phyloP scores from a whole-genome alignment of 2,888 invertebrate species.

The Creontiades dilutus region DNA sequence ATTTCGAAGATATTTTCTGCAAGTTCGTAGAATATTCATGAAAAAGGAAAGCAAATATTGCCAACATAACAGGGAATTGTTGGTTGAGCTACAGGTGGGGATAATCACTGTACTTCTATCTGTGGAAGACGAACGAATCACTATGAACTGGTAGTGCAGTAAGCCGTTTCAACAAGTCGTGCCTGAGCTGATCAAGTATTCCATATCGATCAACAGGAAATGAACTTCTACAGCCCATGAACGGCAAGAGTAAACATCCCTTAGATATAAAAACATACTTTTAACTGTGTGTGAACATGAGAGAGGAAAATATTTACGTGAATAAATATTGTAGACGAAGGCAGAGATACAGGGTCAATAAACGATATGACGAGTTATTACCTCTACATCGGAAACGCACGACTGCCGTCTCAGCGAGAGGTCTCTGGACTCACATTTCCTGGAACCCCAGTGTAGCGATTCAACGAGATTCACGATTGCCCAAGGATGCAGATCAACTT shows the following conservation, averaged over 20 bases:
- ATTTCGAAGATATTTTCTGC: too few species aligned
- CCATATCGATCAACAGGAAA: not conserved
- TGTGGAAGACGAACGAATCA: not conserved
- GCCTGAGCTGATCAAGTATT: not conserved
- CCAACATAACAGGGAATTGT: too few species aligned
- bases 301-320: not conserved
- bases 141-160: not conserved
- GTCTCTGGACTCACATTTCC: not conserved
- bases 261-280: not conserved
- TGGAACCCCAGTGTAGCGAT: not conserved
- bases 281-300: not conserved
- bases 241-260: not conserved
- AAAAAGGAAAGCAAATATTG: too few species aligned
- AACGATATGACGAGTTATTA: not conserved
- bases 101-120: not conserved
- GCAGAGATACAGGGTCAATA: not conserved
- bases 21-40: too few species aligned
- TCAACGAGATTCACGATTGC: not conserved
- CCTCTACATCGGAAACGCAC: not conserved
- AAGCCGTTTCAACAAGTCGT: not conserved
- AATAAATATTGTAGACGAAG: constrained; percentile 3
- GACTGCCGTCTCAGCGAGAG: not conserved
- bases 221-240: too few species aligned
- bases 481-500: too few species aligned
- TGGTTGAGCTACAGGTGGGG: not conserved